Evolutionary conservation across 2,888 invertebrate genomes (phyloP).

Genomic region (Epinotia nisella): DNA sequence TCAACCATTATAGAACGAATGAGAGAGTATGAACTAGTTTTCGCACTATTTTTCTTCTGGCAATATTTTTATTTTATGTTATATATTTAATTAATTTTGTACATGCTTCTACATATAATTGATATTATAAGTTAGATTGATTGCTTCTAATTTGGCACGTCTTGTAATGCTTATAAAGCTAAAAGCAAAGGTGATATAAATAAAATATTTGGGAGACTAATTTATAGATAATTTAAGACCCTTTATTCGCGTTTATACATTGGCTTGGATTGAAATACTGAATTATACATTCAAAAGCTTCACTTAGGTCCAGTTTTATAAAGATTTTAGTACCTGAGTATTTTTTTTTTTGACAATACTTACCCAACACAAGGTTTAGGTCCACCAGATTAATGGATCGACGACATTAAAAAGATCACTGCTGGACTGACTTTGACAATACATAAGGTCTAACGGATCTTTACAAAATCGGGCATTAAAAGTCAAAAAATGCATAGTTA

Average conservation of each 20-base stretch:
- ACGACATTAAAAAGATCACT: too few relatives aligned
- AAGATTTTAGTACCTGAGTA: not conserved
- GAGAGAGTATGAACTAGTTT: too few relatives aligned
- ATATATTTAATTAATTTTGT: not conserved
- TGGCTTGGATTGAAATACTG: constrained; percentile 3
- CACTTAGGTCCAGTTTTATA: not conserved
- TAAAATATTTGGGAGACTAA: constrained; percentile 36
- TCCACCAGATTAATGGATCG: too few relatives aligned
- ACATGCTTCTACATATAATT: not conserved
- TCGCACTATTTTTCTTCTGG: too few relatives aligned
- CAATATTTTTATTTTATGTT: not conserved
- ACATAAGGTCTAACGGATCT: not conserved
- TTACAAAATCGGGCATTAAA: not conserved
- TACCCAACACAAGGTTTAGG: not conserved
- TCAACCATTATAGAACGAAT: not conserved
- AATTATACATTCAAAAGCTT: not conserved
- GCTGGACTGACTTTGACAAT: too few relatives aligned
- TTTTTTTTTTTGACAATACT: not conserved
- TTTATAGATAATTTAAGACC: constrained; percentile 2
- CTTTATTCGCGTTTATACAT: constrained; percentile 5
- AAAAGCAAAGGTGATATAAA: not conserved
- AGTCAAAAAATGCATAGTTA: constrained; percentile 8
- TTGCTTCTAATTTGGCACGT: constrained; percentile 40
- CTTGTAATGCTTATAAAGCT: constrained; percentile 16
- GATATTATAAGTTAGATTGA: not conserved